Base-by-base conservation (phyloP, 2,888 invertebrate genomes). In the Elegia similella region DNA sequence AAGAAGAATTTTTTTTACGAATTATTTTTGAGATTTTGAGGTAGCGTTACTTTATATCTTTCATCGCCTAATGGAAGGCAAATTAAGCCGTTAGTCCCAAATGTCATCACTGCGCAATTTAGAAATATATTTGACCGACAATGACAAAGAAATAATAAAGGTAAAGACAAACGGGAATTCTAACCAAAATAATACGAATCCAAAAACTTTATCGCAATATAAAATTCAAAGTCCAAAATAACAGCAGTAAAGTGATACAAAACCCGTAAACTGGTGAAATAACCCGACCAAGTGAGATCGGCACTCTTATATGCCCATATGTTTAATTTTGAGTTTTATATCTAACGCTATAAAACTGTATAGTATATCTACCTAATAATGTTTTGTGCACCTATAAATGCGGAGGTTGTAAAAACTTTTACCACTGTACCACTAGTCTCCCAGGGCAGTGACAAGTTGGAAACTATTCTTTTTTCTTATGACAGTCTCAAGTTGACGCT, bases 321-420 rank as follows among this genome's bases (percentile, higher is more conserved):
- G 55, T 55, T 55, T 55, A 55, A 55, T 55, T 55, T 55, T 55
- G 44, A 55, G 55, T 55, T 55, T 55, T 55, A 55, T 46, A 46
- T 46, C 34, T 15, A 55, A 42, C n/a, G 55, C 38, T n/a, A 55
- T 47, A 55, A 55, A 55, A 55, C 38, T 44, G 54, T 55, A 16
- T 17, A n/a, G n/a, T n/a, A n/a, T n/a, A n/a, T n/a, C n/a, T n/a
- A 47, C 30, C 46, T 47, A 38, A 46, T 55, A 55, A 55, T 55
- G 55, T 46, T 54, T 46, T 23, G 55, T 23, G 55, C 47, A 47
- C 32, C 55, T 38, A 55, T 55, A 55, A 55, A 55, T 46, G 34
- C 32, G 44, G 30, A 32, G 17, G 16, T 52, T 17, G 52, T 52
- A 47, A 55, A 55, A 55, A 55, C 47, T 55, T 55, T 23, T 42